Percentiles rank a stretch among this genome's conserved stretches.
Conservation (phyloP, 2,797 vertebrate species). For the Phylloscopus collybita region DNA sequence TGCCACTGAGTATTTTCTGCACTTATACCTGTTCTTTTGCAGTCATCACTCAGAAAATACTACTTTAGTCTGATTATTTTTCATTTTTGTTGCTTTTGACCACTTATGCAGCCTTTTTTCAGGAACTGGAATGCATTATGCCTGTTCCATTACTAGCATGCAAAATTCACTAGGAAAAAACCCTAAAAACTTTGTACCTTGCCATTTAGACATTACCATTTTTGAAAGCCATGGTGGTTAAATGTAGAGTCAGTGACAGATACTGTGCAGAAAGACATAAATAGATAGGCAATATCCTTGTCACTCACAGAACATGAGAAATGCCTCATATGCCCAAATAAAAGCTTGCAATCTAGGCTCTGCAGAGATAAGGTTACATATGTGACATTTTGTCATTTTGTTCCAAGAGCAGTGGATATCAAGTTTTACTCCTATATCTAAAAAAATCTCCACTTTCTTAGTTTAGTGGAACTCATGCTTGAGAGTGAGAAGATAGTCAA, state of each 20-base stretch:
- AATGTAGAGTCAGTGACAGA: background rate
- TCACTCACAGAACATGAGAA: conserved; percentile 16
- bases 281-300: conserved; percentile 21
- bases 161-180: background rate
- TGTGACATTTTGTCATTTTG: background rate
- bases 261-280: background rate
- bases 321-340: background rate
- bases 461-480: background rate
- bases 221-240: background rate
- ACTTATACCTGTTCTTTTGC: background rate
- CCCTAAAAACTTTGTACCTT: background rate
- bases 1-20: background rate
- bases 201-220: background rate
- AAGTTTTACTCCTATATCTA: background rate
- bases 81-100: background rate
- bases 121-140: background rate
- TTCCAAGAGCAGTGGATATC: background rate
- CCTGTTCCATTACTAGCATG: background rate
- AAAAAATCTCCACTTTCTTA: background rate
- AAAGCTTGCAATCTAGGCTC: background rate
- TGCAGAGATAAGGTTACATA: background rate
- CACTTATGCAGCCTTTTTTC: background rate
- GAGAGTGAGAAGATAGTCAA: background rate
- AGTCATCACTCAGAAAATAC: background rate
- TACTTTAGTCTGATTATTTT: background rate